A percentile compares a stretch with the other conserved stretches of the same genome.
phyloP scores from a whole-genome alignment of 2,113 vertebrate genomes.

The Psittacus erithacus region DNA sequence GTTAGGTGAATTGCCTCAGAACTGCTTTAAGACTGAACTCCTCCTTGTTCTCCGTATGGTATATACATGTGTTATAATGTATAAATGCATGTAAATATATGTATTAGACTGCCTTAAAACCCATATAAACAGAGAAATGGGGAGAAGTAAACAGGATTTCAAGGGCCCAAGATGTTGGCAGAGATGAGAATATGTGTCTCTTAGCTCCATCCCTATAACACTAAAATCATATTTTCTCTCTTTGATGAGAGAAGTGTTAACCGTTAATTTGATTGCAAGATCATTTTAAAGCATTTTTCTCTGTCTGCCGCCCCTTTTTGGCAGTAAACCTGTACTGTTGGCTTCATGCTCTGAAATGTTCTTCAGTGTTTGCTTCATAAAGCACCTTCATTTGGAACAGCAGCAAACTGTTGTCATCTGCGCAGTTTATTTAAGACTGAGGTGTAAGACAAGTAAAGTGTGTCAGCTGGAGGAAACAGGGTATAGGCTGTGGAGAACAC shows the following conservation, averaged over 20 bases:
- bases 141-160: neutral
- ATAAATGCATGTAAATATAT: neutral
- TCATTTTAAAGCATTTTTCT: neutral
- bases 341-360: neutral
- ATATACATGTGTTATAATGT: neutral
- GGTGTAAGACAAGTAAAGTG: neutral
- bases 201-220: neutral
- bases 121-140: neutral
- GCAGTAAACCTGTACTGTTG: neutral
- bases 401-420: neutral
- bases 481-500: neutral
- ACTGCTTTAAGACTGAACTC: neutral
- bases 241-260: neutral
- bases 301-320: neutral
- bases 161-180: neutral
- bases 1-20: neutral
- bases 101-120: neutral
- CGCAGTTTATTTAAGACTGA: constrained; percentile 6
- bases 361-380: neutral
- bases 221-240: neutral
- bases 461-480: neutral
- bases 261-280: neutral
- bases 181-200: neutral
- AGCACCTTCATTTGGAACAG: neutral
- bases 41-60: neutral